These are phyloP conservation scores for Drosophila nikananu DNA, from an alignment of 1,140 invertebrate genomes.

Conservation along the genomic window DNA sequence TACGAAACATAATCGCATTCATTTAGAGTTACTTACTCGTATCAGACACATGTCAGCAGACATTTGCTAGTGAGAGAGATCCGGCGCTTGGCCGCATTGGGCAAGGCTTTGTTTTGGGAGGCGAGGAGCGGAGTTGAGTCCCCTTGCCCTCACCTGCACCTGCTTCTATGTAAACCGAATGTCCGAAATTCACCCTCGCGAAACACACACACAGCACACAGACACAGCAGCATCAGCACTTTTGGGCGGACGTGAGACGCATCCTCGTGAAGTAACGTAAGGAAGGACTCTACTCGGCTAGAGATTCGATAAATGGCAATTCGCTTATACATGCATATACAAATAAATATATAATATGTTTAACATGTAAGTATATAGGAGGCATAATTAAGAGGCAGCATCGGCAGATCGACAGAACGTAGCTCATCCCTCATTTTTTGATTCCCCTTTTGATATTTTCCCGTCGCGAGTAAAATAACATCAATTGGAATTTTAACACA, in stretches of 20 bases:
- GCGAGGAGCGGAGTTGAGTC: conserved; percentile 8
- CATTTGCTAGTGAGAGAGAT: conserved; percentile 39
- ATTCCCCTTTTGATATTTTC: conserved; percentile 32
- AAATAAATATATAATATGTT: conserved; percentile 69
- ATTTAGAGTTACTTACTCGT: conserved; percentile 46
- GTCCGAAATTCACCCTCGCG: conserved; percentile 18
- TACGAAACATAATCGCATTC: conserved; percentile 45
- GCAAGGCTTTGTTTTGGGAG: conserved; percentile 50
- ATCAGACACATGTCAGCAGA: conserved; percentile 22
- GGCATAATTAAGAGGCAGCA: conserved; percentile 68
- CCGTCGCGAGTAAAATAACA: conserved; percentile 14
- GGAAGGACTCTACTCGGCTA: conserved; percentile 42
- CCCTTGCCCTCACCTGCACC: conserved; percentile 32
- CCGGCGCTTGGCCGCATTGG: conserved; percentile 16
- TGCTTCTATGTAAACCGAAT: conserved; percentile 43
- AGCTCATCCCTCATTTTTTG: conserved; percentile 41
- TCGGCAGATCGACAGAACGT: conserved; percentile 32
- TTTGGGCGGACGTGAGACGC: conserved; percentile 60
- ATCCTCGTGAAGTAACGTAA: conserved; percentile 52
- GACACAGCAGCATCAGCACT: conserved; percentile 22
- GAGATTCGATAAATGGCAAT: conserved; percentile 50
- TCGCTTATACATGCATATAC: conserved; percentile 62
- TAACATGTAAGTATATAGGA: conserved; percentile 77
- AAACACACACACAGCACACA: conserved; percentile 29
- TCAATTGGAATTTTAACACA: conserved; percentile 39